Evolutionary conservation across 37 sponge, comb jelly and placozoan species (phyloP).

Genomic region (Geodia barretti): DNA sequence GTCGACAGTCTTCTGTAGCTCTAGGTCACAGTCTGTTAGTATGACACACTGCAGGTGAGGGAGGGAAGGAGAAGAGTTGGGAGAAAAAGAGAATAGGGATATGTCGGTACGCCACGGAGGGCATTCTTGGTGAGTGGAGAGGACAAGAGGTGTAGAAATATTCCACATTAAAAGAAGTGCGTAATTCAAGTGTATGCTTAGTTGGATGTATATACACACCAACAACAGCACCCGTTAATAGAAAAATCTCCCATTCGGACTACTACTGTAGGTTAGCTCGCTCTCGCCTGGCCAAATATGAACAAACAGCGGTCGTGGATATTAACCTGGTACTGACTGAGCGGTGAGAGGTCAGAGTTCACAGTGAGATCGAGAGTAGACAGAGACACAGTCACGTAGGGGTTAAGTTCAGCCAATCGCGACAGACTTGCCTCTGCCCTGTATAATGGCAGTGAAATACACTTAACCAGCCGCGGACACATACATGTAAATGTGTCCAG

Average conservation of each 20-base stretch:
- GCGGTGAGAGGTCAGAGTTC: conserved; percentile 51
- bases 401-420: conserved; percentile 88
- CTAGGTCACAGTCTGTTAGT: conserved; percentile 66
- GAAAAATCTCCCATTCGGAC: no score
- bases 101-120: no score
- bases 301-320: neutral
- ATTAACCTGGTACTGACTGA: conserved; percentile 60
- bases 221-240: neutral
- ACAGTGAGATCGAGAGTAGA: conserved; percentile 20
- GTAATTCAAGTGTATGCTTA: no score
- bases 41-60: conserved; percentile 95
- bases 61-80: no score
- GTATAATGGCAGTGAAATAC: neutral
- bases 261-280: no score
- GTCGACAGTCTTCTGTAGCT: conserved; percentile 67
- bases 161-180: no score
- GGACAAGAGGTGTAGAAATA: no score
- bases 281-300: no score
- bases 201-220: neutral
- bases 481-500: neutral
- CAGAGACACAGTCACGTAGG: conserved; percentile 83
- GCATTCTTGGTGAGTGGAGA: no score
- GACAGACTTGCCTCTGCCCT: conserved; percentile 76
- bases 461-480: neutral
- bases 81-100: no score